phyloP scores from a whole-genome alignment of 2,113 vertebrate genomes.

The Otocyon megalotis region DNA sequence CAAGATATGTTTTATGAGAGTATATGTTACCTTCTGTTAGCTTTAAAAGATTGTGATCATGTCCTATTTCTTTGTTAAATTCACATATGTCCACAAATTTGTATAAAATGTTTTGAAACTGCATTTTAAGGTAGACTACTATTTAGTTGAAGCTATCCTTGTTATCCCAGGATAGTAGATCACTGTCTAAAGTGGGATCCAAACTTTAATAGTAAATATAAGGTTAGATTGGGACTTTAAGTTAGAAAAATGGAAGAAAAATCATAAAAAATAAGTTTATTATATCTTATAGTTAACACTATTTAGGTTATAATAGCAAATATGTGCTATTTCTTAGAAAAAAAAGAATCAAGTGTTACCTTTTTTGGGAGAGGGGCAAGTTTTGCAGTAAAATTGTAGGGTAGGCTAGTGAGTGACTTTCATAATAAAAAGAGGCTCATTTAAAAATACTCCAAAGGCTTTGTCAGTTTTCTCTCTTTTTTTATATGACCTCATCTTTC shows the following conservation, averaged over 20 bases:
- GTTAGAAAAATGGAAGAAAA: slow-evolving; percentile 46
- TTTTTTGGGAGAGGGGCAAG: neutral
- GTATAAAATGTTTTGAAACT: neutral
- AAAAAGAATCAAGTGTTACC: slow-evolving; percentile 39
- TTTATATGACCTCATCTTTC: neutral
- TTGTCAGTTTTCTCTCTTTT: neutral
- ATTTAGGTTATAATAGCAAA: slow-evolving; percentile 49
- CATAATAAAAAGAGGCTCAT: slow-evolving; percentile 31
- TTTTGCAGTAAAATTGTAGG: slow-evolving; percentile 59
- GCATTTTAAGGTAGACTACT: slow-evolving; percentile 43
- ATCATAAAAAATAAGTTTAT: slow-evolving; percentile 59
- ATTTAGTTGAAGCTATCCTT: slow-evolving; percentile 39
- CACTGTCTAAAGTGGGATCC: slow-evolving; percentile 46
- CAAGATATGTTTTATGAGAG: slow-evolving; percentile 30
- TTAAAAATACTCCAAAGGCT: slow-evolving; percentile 16
- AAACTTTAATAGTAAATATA: slow-evolving; percentile 53
- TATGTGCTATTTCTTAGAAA: slow-evolving; percentile 26
- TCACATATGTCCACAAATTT: slow-evolving; percentile 53
- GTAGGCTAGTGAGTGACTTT: slow-evolving; percentile 32
- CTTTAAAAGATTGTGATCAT: slow-evolving; percentile 57
- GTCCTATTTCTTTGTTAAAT: slow-evolving; percentile 35
- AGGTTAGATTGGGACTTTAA: slow-evolving; percentile 31
- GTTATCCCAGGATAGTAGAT: slow-evolving; percentile 8
- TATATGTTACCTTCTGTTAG: slow-evolving; percentile 27
- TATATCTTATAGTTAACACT: slow-evolving; percentile 31